A percentile compares a stretch with the other conserved stretches of the same genome.
These are phyloP conservation scores for Ommatoiulus sabulosus DNA, from an alignment of 2,888 invertebrate genomes.

Conservation along the genomic window DNA sequence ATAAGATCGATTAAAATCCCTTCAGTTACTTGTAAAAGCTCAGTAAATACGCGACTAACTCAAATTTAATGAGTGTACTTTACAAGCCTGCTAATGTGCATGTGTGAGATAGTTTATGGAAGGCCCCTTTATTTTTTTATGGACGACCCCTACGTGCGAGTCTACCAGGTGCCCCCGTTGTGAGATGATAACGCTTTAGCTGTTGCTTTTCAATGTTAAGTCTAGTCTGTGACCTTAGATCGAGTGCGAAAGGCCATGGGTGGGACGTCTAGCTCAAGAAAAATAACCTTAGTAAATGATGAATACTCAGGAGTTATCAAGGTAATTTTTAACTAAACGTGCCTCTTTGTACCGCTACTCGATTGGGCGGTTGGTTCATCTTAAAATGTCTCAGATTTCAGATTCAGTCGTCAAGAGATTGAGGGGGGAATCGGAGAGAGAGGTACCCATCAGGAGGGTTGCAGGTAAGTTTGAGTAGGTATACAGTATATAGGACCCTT, in stretches of 20 bases:
- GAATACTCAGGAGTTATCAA: conserved; percentile 7
- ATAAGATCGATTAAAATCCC: too few species aligned
- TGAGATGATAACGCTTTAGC: background rate
- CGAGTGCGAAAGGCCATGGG: conserved; percentile 34
- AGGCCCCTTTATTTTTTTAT: too few species aligned
- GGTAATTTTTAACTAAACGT: background rate
- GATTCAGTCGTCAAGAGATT: background rate
- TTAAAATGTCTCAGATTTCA: background rate
- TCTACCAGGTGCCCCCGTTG: background rate
- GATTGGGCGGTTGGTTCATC: background rate
- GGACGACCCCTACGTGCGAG: background rate
- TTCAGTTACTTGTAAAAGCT: too few species aligned
- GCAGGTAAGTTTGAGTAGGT: background rate
- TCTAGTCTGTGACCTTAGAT: background rate
- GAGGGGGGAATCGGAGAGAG: conserved; percentile 1
- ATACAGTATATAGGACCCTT: background rate
- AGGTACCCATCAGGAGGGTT: background rate
- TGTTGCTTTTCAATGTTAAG: background rate
- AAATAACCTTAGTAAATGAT: conserved; percentile 14
- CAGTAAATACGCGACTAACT: too few species aligned
- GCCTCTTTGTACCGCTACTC: background rate
- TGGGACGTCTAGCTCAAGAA: conserved; percentile 5
- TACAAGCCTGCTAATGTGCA: too few species aligned
- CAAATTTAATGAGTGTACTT: too few species aligned
- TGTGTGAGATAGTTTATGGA: too few species aligned